Conservation (phyloP, 2,888 invertebrate genomes). For the Drosophila glabriapex region DNA sequence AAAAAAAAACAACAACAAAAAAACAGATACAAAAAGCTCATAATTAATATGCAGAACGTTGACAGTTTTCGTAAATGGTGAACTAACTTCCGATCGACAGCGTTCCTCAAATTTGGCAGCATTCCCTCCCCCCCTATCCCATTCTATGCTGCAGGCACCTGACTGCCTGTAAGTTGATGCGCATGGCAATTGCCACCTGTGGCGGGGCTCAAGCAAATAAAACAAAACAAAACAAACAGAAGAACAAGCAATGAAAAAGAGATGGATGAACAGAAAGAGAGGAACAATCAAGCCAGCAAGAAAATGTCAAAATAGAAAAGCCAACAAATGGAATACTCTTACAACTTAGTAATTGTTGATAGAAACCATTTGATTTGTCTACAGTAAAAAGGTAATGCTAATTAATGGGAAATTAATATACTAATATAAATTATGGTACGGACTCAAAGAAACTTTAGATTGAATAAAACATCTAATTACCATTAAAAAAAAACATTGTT, state of each 20-base stretch:
- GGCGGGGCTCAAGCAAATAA: conserved; percentile 25
- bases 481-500: not conserved
- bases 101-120: conserved; percentile 58
- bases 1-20: not conserved
- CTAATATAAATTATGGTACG: not conserved
- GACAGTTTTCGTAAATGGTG: conserved; percentile 73
- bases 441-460: not conserved
- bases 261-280: not conserved
- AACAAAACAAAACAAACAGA: conserved; percentile 19
- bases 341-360: not conserved
- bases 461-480: not conserved
- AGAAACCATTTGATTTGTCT: not conserved
- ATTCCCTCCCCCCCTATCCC: not conserved
- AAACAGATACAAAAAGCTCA: conserved; percentile 22
- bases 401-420: not conserved
- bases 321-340: conserved; percentile 2
- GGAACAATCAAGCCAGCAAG: not conserved
- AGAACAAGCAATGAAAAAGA: not conserved
- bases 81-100: conserved; percentile 67
- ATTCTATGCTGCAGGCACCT: conserved; percentile 33
- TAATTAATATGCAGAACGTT: conserved; percentile 75
- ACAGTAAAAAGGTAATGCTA: not conserved
- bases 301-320: not conserved
- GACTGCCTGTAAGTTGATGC: conserved; percentile 50
- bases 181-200: conserved; percentile 75